Evolutionary conservation across 2,888 invertebrate species (phyloP), one percentile per base, ranked within the genome.

Genomic region (Athetis lepigone): DNA sequence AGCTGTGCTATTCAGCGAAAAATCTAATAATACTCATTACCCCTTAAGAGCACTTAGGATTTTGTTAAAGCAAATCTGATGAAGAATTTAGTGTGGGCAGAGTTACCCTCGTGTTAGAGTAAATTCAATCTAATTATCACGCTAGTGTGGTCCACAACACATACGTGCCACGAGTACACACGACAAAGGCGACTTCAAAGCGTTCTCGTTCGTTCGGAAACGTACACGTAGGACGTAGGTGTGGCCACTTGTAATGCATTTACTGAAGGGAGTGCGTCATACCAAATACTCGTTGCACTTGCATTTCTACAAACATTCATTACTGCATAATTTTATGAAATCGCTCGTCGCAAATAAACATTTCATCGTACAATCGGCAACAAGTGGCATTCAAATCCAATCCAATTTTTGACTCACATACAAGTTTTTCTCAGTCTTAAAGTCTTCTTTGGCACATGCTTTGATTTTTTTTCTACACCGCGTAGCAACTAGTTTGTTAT

Each of bases 81-180:
- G 52, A 65, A 72, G 64, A 63, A 68, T 77, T 72, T 69, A 40
- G 45, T 65, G 64, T 55, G 59, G 59, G 59, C 70, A 29, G 67
- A 59, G 58, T 65, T 58, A 75, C 75, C 70, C 76, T 73, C 54
- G 69, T 65, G 59, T 52, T 65, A 67, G 65, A 64, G 70, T 68
- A 68, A 78, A 78, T 75, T 73, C 59, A 82, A 83, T 80, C 62
- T 80, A 79, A 82, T 83, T 83, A 80, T 68, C 52, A 71, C 71
- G 77, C 68, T 62, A 60, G 60, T 68, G 63, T 66, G 54, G 61
- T 61, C 56, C 64, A 55, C 52, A 57, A 51, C 65, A 49, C 68
- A 62, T 66, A 77, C 60, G 61, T 61, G 57, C 50, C 27, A 37
- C 63, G 64, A 63, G 56, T 67, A 69, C 55, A 76, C 57, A 59